These are phyloP conservation scores for Rhynchophorus ferrugineus DNA, from an alignment of 1,140 invertebrate species.

Conservation along the genomic window DNA sequence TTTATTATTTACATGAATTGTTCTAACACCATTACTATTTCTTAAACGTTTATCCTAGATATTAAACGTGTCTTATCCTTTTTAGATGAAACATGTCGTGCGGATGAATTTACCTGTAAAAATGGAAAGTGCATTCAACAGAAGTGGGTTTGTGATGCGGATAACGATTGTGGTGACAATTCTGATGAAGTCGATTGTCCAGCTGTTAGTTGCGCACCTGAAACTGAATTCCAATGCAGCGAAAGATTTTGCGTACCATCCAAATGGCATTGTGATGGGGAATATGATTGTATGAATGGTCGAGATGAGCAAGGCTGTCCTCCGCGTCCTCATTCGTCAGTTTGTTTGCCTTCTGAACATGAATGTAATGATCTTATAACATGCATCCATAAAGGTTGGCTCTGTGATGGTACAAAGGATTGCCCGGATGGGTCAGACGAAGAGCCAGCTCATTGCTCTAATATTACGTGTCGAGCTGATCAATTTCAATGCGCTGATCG, in stretches of 20 bases:
- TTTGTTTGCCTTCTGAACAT: slow-evolving; percentile 66
- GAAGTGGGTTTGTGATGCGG: slow-evolving; percentile 80
- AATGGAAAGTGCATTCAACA: slow-evolving; percentile 84
- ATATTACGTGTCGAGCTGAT: slow-evolving; percentile 71
- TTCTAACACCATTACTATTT: too few species aligned
- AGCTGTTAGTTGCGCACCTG: slow-evolving; percentile 55
- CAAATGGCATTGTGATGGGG: slow-evolving; percentile 79
- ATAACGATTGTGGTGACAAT: slow-evolving; percentile 78
- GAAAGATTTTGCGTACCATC: slow-evolving; percentile 59
- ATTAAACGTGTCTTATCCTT: too few species aligned
- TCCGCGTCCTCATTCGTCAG: slow-evolving; percentile 43
- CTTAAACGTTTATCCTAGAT: too few species aligned
- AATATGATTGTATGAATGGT: slow-evolving; percentile 72
- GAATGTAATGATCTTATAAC: slow-evolving; percentile 77
- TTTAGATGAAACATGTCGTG: slow-evolving; percentile 75
- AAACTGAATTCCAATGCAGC: slow-evolving; percentile 63
- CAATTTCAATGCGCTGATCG: slow-evolving; percentile 77
- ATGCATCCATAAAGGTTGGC: slow-evolving; percentile 78
- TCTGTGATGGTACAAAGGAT: slow-evolving; percentile 80
- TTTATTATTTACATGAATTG: too few species aligned
- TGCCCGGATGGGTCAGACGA: slow-evolving; percentile 80
- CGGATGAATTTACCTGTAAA: slow-evolving; percentile 82
- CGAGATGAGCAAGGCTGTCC: slow-evolving; percentile 63
- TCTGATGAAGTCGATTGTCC: slow-evolving; percentile 75
- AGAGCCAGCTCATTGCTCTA: slow-evolving; percentile 54